These are phyloP conservation scores for Coccyzus lansbergi DNA, from an alignment of 2,797 vertebrate genomes.

Conservation along the genomic window DNA sequence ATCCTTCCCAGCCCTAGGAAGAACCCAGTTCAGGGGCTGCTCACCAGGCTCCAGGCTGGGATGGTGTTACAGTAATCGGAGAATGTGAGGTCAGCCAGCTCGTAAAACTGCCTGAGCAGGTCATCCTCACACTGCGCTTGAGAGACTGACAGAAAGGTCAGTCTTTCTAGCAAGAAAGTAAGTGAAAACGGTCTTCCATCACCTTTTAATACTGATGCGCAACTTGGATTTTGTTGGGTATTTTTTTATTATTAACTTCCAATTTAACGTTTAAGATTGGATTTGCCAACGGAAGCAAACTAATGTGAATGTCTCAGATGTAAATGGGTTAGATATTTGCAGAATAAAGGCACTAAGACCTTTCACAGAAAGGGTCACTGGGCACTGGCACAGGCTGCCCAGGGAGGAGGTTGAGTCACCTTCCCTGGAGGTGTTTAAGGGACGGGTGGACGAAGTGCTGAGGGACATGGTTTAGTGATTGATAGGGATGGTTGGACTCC, in stretches of 20 bases:
- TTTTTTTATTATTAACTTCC: background rate
- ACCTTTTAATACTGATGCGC: background rate
- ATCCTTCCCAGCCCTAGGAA: background rate
- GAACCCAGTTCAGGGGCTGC: background rate
- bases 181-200: background rate
- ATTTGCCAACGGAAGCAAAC: background rate
- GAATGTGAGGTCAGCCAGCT: background rate
- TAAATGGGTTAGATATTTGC: background rate
- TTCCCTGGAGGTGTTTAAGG: too few species aligned
- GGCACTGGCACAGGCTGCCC: too few species aligned
- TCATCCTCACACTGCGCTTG: fast-evolving
- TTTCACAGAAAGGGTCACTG: too few species aligned
- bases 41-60: background rate
- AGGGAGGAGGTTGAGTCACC: too few species aligned
- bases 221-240: background rate
- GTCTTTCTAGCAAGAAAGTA: background rate
- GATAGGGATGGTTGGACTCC: too few species aligned
- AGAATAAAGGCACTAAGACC: background rate
- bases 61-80: constrained; percentile 50
- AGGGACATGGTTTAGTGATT: too few species aligned
- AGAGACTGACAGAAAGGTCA: background rate
- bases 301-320: background rate
- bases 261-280: background rate
- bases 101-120: background rate
- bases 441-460: too few species aligned